Percentiles rank a stretch among this genome's conserved stretches.
Conservation (phyloP, 2,888 invertebrate genomes). For the Pogonocherus hispidulus region DNA sequence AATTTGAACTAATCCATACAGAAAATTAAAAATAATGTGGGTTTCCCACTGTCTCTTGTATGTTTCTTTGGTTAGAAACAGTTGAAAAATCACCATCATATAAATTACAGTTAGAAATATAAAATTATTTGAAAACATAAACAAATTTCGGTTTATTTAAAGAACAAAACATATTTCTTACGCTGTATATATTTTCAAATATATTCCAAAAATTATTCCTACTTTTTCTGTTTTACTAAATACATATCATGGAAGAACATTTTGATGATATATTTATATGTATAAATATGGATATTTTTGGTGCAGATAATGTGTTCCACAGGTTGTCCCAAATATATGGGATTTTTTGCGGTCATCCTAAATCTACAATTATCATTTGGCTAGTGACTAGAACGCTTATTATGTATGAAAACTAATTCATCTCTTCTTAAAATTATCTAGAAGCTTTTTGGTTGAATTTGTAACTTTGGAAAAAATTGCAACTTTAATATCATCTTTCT, state of each 20-base stretch:
- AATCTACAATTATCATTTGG: slow-evolving; percentile 62
- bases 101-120: not conserved
- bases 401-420: slow-evolving; percentile 33
- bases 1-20: slow-evolving; percentile 43
- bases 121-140: not conserved
- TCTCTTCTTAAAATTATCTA: slow-evolving; percentile 25
- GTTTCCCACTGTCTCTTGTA: not conserved
- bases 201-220: too few species aligned
- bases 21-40: not conserved
- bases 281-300: slow-evolving; percentile 36
- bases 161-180: not conserved
- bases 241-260: slow-evolving; percentile 46
- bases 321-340: slow-evolving; percentile 11
- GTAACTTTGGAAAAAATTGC: slow-evolving; percentile 20
- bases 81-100: not conserved
- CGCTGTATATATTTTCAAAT: not conserved
- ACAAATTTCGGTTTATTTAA: not conserved
- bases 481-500: not conserved
- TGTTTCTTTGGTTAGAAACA: not conserved
- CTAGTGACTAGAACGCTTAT: slow-evolving; percentile 66
- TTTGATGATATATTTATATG: slow-evolving; percentile 34
- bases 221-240: slow-evolving; percentile 32
- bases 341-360: slow-evolving; percentile 37
- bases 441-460: slow-evolving; percentile 34
- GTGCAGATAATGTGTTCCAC: slow-evolving; percentile 42